Base-by-base conservation (phyloP, 2,797 vertebrate genomes). In the Buceros bicornis region DNA sequence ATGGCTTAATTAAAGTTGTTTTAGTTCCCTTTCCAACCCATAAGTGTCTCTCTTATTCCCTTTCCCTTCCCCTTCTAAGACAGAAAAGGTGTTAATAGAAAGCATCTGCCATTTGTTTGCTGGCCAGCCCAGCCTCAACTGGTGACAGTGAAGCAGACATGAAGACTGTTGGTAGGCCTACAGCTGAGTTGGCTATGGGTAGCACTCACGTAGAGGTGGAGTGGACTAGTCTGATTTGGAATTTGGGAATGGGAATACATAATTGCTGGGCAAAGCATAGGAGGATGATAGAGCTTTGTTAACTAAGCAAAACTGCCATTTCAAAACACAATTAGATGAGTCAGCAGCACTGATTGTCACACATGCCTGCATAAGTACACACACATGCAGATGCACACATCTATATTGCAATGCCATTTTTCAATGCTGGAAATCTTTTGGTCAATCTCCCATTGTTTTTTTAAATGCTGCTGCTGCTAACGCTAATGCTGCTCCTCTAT, bases 311-410 rank as follows among this genome's bases (percentile, higher is more conserved):
- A 90, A 43, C 0, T 26, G 37, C 25, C n/a, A 58, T 35, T 11
- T 82, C 21, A 35, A 64, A 51, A 45, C 25, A 22, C 25, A 33
- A 65, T 82, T 42, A 42, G 17, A 50, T 2, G 4, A 78, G 18
- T 19, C 91, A 86, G 54, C 45, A 90, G 48, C 48, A 29, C 18
- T 51, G 16, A 47, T 1, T 51, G 31, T 56, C 61, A 71, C 24
- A 35, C 2, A 1, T 2, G 15, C 2, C 11, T 31, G 43, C 5
- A 1, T 42, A 47, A 0, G 0, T 48, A 33, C 8, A 2, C 8
- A 19, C 25, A 66, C 33, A 45, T 0, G 0, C 25, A n/a, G 47
- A 62, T 8, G 26, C 25, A 69, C 1, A 13, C 2, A 71, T 45
- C 35, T 79, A 31, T 17, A 71, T 10, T 56, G 48, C 22, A 78